Percentiles rank a stretch among this genome's conserved stretches.
These are phyloP conservation scores for Aricia agestis DNA, from an alignment of 1,140 invertebrate genomes.

Conservation along the genomic window DNA sequence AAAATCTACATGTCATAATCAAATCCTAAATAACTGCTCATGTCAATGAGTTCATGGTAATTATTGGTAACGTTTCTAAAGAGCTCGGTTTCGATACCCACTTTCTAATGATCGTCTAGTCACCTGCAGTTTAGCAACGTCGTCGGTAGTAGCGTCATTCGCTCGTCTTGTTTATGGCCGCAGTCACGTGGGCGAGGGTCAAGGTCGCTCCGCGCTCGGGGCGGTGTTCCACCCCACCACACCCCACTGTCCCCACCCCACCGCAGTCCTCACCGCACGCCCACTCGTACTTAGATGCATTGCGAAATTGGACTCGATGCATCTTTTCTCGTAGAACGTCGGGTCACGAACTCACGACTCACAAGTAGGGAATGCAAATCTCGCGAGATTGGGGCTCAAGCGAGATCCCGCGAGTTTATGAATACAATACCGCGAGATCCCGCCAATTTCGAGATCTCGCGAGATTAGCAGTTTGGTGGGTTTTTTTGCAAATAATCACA, in stretches of 20 bases:
- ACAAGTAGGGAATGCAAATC: no score
- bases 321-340: not conserved
- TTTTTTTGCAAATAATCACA: no score
- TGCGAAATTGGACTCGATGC: not conserved
- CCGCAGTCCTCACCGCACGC: not conserved
- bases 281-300: slow-evolving; percentile 7
- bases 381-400: no score
- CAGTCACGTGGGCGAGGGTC: slow-evolving; percentile 1
- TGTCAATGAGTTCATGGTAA: not conserved
- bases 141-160: not conserved
- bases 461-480: no score
- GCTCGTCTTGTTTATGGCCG: not conserved
- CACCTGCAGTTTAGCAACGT: not conserved
- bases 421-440: no score
- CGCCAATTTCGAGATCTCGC: no score
- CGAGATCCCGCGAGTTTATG: no score
- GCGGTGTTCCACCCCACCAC: not conserved
- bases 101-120: not conserved
- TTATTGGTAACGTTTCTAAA: not conserved
- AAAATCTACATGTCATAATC: no score
- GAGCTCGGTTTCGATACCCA: not conserved
- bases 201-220: not conserved
- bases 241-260: not conserved
- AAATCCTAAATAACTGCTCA: no score
- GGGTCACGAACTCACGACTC: not conserved